Evolutionary conservation across 2,888 invertebrate species (phyloP).

Genomic region (Lissonota sp.): DNA sequence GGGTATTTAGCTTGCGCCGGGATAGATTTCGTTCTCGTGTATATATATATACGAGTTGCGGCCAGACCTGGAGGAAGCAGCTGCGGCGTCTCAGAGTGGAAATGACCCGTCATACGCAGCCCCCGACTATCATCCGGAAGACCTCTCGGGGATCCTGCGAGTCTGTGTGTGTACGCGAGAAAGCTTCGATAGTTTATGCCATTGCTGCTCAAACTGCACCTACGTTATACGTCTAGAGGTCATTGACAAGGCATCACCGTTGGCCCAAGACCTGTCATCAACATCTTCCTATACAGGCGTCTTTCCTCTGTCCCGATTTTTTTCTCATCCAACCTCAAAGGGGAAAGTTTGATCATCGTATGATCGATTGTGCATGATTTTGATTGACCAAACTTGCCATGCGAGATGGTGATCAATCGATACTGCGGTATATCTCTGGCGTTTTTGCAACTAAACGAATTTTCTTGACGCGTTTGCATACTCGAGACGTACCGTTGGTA

Average conservation of each 20-base stretch:
- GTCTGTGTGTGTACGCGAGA: conserved; percentile 42
- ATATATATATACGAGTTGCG: conserved; percentile 63
- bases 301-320: not conserved
- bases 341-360: conserved; percentile 6
- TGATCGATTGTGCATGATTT: not conserved
- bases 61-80: conserved; percentile 69
- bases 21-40: conserved; percentile 58
- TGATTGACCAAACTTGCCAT: not conserved
- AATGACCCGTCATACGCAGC: conserved; percentile 77
- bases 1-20: conserved; percentile 36
- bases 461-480: not conserved
- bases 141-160: conserved; percentile 52
- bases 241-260: conserved; percentile 51
- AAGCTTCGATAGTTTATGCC: conserved; percentile 18
- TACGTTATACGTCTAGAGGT: conserved; percentile 32
- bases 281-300: conserved; percentile 21
- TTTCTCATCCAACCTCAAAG: conserved; percentile 10
- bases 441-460: not conserved
- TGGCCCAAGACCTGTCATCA: conserved; percentile 54
- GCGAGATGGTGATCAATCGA: not conserved
- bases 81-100: conserved; percentile 71
- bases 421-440: not conserved
- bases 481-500: too few species aligned
- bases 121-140: conserved; percentile 57
- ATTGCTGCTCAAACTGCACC: conserved; percentile 54